Base-by-base conservation (phyloP, 2,888 invertebrate genomes). In the Cosmorhoe ocellata region DNA sequence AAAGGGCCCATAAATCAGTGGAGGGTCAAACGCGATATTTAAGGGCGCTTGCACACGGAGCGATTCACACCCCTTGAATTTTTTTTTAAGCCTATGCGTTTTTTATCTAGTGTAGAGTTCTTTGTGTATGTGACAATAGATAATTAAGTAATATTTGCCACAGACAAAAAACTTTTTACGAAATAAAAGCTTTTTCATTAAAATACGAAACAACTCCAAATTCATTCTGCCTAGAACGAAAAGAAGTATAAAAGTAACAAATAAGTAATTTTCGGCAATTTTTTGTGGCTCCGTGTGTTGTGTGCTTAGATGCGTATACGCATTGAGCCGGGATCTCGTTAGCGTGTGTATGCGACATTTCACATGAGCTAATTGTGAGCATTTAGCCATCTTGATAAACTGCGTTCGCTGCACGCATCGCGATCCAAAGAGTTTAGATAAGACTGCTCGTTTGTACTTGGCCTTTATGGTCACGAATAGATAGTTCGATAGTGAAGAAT, bases 351-450 rank as follows among this genome's bases (percentile, higher is more conserved):
- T 80, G 86, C 81, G 89, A 90, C 89, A 89, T 90, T 90, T 90
- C 89, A 84, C 89, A 83, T 81, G 79, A 72, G 80, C 88, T 89
- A 90, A 89, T 90, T 89, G 88, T 84, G 71, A 81, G 79, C 85
- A 79, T 87, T 88, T 89, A 88, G 86, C 84, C 85, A 84, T 87
- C 82, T 83, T 81, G 87, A 90, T 88, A 86, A 86, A 84, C 82
- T 76, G 72, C 70, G 69, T 69, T 71, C 69, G 71, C 73, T 72
- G 73, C 74, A 79, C 78, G 76, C 74, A 73, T 74, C 67, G 71
- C 65, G 56, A 57, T 62, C 51, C 66, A 66, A 37, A 44, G 48
- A 53, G 18, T 22, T n/a, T n/a, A 52, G 33, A 3, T 18, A 18
- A 18, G 18, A 27, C 34, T 22, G 12, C 2, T 10, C 34, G 1